A percentile compares a stretch with the other conserved stretches of the same genome.
phyloP scores from a whole-genome alignment of 2,113 vertebrate species.

The Epinephelus lanceolatus region DNA sequence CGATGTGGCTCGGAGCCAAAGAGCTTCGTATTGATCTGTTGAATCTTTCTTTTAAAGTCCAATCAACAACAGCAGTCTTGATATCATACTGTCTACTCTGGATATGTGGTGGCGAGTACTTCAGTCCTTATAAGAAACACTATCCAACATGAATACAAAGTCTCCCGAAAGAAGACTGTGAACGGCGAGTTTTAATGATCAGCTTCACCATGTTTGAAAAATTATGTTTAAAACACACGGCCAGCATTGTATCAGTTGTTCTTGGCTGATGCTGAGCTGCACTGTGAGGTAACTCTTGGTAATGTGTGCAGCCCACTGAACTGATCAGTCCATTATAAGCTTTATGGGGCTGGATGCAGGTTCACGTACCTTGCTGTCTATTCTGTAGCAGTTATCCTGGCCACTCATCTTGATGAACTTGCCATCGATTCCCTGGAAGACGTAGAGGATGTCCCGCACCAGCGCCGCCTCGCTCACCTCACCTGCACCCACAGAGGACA shows the following conservation, averaged over 20 bases:
- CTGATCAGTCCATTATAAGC: constrained; percentile 1
- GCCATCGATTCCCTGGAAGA: constrained; percentile 99
- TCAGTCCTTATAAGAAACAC: neutral
- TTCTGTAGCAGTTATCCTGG: constrained; percentile 94
- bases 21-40: constrained; percentile 75
- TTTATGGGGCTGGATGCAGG: neutral
- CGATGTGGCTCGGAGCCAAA: constrained; percentile 60
- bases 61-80: constrained; percentile 39
- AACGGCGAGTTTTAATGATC: neutral
- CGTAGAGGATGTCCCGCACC: constrained; percentile 96
- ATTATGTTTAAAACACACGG: neutral
- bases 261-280: neutral
- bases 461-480: constrained; percentile 92
- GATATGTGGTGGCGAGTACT: neutral
- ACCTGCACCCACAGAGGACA: constrained; percentile 60
- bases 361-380: constrained; percentile 91
- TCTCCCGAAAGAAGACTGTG: neutral
- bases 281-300: neutral
- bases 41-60: constrained; percentile 35
- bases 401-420: constrained; percentile 95
- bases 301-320: neutral
- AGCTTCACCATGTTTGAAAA: neutral
- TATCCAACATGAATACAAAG: neutral
- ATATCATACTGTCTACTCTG: constrained; percentile 33
- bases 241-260: neutral